Evolutionary conservation across 2,797 vertebrate genomes (phyloP), one percentile per base, ranked within the genome.

Genomic region (Novumbra hubbsi): DNA sequence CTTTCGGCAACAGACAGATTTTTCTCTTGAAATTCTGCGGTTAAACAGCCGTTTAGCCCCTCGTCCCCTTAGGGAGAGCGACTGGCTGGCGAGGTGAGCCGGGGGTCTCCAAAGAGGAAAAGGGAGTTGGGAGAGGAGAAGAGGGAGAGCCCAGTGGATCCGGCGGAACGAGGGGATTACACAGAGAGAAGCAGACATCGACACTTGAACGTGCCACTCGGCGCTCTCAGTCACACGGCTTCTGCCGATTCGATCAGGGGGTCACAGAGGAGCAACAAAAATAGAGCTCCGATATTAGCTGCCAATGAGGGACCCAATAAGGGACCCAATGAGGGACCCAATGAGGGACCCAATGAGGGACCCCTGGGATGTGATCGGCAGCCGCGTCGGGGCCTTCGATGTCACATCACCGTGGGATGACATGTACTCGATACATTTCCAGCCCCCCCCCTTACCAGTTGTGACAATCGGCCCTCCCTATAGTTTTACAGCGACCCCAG

Each of bases 51-150:
- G 78, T 76, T 76, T 79, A 82, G 73, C 79, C 15, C 41, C 8
- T 21, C 41, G 8, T 2, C 45, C 66, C n/a, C 66, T 6, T 78
- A 84, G 81, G 91, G 79, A 91, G 92, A 91, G 86, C 87, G 91
- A 92, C 90, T 89, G 82, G 85, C 83, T 78, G 78, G 19, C 19
- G 19, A 55, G 52, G 52, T n/a, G 8, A 55, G 52, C 17, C 52
- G 9, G 52, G 80, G 74, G 82, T 38, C 73, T 85, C 85, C 88
- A 91, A 86, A 90, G 88, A 93, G 91, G 92, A 81, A 86, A 90
- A 17, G 41, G 41, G 41, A 28, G 9, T 7, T 17, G 69, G 67
- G 32, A n/a, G 38, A 21, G 1, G 32, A 49, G 41, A 41, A 27
- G 28, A 32, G 15, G 62, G 24, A 64, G 28, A 21, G 15, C 62